Conservation (phyloP, 2,888 invertebrate species). For the Stenodema calcarata region DNA sequence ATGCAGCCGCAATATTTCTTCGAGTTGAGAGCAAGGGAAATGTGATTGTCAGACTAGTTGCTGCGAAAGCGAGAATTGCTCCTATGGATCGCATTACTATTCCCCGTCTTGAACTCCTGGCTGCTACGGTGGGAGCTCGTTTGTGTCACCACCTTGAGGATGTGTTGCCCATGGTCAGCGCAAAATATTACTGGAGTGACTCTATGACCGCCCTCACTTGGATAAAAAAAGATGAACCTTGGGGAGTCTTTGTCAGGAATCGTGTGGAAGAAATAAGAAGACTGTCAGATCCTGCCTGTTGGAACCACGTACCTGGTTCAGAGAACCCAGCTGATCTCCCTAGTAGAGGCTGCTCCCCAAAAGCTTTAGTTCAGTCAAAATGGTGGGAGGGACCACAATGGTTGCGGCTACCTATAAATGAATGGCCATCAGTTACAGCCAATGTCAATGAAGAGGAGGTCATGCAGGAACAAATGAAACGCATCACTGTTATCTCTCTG, state of each 20-base stretch:
- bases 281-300: slow-evolving; percentile 54
- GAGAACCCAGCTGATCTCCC: slow-evolving; percentile 55
- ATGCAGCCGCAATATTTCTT: slow-evolving; percentile 58
- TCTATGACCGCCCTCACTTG: slow-evolving; percentile 58
- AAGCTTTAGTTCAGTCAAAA: slow-evolving; percentile 56
- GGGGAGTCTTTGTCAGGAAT: slow-evolving; percentile 52
- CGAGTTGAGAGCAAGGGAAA: slow-evolving; percentile 50
- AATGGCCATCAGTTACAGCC: slow-evolving; percentile 55
- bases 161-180: slow-evolving; percentile 38
- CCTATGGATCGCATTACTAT: slow-evolving; percentile 58
- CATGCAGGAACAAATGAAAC: slow-evolving; percentile 15
- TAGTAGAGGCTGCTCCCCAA: slow-evolving; percentile 57
- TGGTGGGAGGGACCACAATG: slow-evolving; percentile 60
- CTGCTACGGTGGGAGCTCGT: slow-evolving; percentile 57
- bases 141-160: slow-evolving; percentile 52
- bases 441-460: slow-evolving; percentile 12
- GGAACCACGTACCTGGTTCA: slow-evolving; percentile 59
- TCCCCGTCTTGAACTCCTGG: slow-evolving; percentile 59
- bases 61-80: slow-evolving; percentile 58
- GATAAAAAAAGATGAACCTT: slow-evolving; percentile 57
- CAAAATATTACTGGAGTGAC: slow-evolving; percentile 58
- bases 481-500: background rate
- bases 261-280: slow-evolving; percentile 11
- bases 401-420: slow-evolving; percentile 54
- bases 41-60: slow-evolving; percentile 56